Conservation (phyloP, 2,797 vertebrate genomes). For the Anabacerthia variegaticeps region DNA sequence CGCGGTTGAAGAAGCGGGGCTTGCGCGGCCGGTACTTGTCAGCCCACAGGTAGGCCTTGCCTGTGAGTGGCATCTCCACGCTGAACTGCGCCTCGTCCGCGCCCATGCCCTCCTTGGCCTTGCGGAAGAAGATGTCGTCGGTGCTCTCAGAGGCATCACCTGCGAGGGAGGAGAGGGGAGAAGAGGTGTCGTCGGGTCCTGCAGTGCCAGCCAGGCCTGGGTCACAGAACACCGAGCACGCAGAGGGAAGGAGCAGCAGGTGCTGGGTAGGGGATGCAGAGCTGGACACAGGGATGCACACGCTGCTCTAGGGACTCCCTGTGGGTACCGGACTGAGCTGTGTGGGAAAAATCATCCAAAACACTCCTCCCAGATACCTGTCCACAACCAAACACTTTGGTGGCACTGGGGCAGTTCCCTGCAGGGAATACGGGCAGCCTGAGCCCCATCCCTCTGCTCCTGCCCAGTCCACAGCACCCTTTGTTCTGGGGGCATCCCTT, state of each 20-base stretch:
- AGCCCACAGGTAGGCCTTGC: conserved; percentile 97
- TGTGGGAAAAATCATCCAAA: neutral
- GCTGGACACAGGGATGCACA: accelerated
- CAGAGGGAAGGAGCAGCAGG: neutral
- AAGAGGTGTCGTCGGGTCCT: neutral
- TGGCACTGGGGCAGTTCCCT: neutral
- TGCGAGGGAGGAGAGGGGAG: conserved; percentile 13
- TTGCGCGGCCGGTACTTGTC: conserved; percentile 98
- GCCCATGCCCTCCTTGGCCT: conserved; percentile 94
- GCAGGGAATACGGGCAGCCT: accelerated
- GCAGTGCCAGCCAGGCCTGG: neutral
- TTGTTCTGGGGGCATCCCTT: neutral
- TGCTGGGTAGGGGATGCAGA: neutral
- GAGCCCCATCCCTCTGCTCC: neutral
- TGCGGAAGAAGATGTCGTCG: conserved; percentile 92
- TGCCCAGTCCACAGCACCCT: neutral
- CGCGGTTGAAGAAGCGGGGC: conserved; percentile 97
- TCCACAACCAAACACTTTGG: too few species aligned
- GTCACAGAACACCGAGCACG: accelerated
- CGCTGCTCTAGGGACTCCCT: accelerated
- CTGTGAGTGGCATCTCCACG: conserved; percentile 92
- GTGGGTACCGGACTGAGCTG: accelerated
- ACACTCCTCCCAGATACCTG: neutral
- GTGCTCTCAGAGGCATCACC: conserved; percentile 92
- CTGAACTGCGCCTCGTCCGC: conserved; percentile 97